These are phyloP conservation scores for Pseudomyrmex gracilis DNA, from an alignment of 1,140 invertebrate genomes.

Conservation along the genomic window DNA sequence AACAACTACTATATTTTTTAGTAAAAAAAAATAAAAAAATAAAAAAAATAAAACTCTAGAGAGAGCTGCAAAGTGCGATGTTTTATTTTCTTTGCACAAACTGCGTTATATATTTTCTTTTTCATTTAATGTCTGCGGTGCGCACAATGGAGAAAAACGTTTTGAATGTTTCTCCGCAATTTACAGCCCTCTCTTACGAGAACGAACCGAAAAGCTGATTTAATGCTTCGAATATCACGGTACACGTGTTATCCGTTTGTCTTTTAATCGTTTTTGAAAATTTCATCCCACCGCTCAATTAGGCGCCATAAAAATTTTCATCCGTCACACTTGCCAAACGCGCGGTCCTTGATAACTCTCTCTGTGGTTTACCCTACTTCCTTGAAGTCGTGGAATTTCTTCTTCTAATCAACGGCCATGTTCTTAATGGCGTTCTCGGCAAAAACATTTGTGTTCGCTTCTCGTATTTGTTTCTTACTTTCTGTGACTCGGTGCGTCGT, in stretches of 20 bases:
- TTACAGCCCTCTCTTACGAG: not conserved
- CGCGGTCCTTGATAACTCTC: not conserved
- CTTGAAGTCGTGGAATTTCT: conserved; percentile 38
- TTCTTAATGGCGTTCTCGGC: conserved; percentile 35
- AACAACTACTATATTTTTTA: too few species aligned
- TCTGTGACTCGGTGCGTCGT: conserved; percentile 14
- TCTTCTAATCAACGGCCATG: conserved; percentile 41
- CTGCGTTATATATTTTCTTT: too few species aligned
- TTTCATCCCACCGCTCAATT: conserved; percentile 6
- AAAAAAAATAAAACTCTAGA: too few species aligned
- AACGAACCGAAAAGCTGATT: conserved; percentile 7
- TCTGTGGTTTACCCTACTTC: not conserved
- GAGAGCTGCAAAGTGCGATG: too few species aligned
- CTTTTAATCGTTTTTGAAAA: conserved; percentile 6
- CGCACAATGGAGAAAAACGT: not conserved
- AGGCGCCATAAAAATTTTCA: not conserved
- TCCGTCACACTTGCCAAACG: not conserved
- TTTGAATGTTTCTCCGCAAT: conserved; percentile 2
- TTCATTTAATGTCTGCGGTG: too few species aligned
- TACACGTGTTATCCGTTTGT: not conserved
- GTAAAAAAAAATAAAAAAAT: too few species aligned
- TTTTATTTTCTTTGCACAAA: too few species aligned
- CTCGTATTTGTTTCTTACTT: conserved; percentile 54
- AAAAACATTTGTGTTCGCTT: conserved; percentile 24
- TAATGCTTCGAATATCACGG: not conserved